These are phyloP conservation scores for Fregata magnificens DNA, from an alignment of 2,113 vertebrate species.

Conservation along the genomic window DNA sequence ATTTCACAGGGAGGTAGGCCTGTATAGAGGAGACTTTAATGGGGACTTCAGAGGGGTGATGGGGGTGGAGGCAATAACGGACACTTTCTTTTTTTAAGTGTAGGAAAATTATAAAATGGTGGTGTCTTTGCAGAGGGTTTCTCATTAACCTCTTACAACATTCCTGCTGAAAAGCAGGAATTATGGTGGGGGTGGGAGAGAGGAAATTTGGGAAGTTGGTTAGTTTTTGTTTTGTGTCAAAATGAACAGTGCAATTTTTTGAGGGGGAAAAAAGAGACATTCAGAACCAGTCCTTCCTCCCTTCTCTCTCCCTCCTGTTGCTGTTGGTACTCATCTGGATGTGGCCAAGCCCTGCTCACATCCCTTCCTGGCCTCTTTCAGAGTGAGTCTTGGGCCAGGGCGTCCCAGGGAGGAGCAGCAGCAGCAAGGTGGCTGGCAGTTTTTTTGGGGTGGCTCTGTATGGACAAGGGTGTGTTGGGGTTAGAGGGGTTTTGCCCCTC, in stretches of 20 bases:
- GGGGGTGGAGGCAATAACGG: background rate
- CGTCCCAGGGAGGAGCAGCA: background rate
- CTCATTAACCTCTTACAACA: background rate
- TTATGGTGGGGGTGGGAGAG: background rate
- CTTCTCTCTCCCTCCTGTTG: background rate
- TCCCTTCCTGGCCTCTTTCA: background rate
- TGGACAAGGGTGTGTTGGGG: background rate
- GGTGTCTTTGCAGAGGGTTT: background rate
- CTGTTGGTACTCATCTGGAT: background rate
- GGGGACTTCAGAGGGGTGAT: background rate
- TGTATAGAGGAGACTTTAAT: background rate
- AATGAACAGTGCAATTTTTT: background rate
- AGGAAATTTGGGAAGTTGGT: background rate
- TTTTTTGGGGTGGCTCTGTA: background rate
- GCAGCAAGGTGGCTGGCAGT: background rate
- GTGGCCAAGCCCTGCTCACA: background rate
- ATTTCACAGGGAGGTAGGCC: background rate
- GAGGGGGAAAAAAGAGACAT: background rate
- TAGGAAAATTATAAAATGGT: background rate
- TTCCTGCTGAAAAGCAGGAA: background rate
- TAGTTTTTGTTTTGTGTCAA: background rate
- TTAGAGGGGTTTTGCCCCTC: background rate
- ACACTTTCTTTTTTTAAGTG: background rate
- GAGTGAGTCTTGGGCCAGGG: accelerated
- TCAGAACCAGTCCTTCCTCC: background rate